phyloP scores from a whole-genome alignment of 1,140 invertebrate species.

The Zophobas atratus region DNA sequence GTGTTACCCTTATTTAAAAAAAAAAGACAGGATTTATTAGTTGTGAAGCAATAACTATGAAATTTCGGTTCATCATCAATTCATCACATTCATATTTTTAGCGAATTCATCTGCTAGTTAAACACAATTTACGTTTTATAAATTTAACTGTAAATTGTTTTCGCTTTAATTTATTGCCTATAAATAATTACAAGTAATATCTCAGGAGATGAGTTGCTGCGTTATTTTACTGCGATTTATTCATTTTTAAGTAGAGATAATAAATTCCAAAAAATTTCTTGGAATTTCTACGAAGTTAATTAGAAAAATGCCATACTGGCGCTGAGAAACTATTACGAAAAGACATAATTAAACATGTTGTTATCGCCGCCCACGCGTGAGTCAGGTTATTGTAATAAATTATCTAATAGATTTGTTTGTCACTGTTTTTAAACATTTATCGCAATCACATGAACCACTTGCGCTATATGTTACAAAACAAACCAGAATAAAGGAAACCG shows the following conservation, averaged over 20 bases:
- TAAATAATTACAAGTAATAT: constrained; percentile 48
- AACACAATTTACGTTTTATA: constrained; percentile 29
- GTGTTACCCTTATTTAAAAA: constrained; percentile 24
- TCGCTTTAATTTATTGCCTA: constrained; percentile 40
- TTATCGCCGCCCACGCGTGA: constrained; percentile 8
- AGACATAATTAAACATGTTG: constrained; percentile 21
- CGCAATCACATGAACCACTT: background rate
- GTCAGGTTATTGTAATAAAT: constrained; percentile 22
- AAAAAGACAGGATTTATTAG: background rate
- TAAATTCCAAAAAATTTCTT: constrained; percentile 17
- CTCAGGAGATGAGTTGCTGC: constrained; percentile 26
- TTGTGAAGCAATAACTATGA: background rate
- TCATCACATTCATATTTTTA: background rate
- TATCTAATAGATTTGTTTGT: constrained; percentile 9
- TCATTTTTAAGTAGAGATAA: constrained; percentile 44
- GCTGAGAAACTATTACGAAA: background rate
- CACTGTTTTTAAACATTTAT: constrained; percentile 22
- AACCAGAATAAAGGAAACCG: constrained; percentile 29
- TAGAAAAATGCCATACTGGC: constrained; percentile 17
- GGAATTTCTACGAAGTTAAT: constrained; percentile 8
- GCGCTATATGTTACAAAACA: constrained; percentile 5
- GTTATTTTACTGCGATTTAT: constrained; percentile 43
- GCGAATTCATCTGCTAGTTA: background rate
- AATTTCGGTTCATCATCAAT: too few species aligned
- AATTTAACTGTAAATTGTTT: constrained; percentile 44